A percentile compares a stretch with the other conserved stretches of the same genome.
phyloP scores from a whole-genome alignment of 2,113 vertebrate genomes.

The Verasper variegatus region DNA sequence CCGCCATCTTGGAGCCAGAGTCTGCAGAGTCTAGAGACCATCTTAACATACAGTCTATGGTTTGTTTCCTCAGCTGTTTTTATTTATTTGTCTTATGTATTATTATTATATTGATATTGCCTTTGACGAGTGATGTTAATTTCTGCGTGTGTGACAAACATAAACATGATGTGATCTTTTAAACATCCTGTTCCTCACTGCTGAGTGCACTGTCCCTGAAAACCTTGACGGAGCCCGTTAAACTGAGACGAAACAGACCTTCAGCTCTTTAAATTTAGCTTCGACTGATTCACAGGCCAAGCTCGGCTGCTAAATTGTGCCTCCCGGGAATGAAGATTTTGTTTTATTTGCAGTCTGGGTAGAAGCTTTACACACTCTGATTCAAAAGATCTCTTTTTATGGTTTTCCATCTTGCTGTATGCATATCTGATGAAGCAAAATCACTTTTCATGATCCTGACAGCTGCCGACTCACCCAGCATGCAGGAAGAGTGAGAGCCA shows the following conservation, averaged over 20 bases:
- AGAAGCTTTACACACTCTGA: not conserved
- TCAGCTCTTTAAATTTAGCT: not conserved
- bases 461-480: slow-evolving; percentile 86
- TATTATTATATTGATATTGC: no score
- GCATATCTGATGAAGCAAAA: no score
- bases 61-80: not conserved
- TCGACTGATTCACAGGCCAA: not conserved
- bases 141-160: not conserved
- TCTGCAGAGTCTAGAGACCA: no score
- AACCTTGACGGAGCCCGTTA: not conserved
- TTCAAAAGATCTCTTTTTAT: not conserved
- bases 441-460: not conserved
- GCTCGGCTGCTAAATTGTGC: not conserved
- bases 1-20: no score
- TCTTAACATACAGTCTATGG: not conserved
- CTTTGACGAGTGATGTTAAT: no score
- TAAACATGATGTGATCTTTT: slow-evolving; percentile 36
- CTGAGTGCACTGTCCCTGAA: not conserved
- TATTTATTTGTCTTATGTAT: no score
- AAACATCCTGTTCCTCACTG: slow-evolving; percentile 17
- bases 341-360: not conserved
- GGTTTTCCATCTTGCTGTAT: not conserved
- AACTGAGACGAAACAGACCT: not conserved
- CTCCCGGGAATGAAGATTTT: not conserved
- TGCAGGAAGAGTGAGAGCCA: slow-evolving; percentile 99